These are phyloP conservation scores for Carassius gibelio DNA, from an alignment of 2,113 vertebrate genomes.

Conservation along the genomic window DNA sequence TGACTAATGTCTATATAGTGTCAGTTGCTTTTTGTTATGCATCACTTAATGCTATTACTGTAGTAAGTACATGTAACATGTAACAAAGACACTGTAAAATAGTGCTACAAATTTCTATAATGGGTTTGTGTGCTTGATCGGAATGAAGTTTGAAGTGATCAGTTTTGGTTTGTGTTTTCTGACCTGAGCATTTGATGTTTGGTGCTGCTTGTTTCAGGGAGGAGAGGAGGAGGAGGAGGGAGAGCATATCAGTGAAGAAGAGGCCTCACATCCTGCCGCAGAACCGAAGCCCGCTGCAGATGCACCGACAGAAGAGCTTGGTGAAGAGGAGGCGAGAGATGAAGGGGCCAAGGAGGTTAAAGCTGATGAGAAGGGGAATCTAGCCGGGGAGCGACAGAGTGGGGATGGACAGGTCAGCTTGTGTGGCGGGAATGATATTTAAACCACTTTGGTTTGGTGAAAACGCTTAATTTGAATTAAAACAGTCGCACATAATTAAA, in stretches of 20 bases:
- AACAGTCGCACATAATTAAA: not conserved
- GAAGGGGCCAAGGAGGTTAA: constrained; percentile 75
- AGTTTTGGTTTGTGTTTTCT: not conserved
- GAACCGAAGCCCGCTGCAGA: constrained; percentile 75
- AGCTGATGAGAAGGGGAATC: constrained; percentile 77
- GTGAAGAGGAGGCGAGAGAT: constrained; percentile 52
- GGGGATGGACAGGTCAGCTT: constrained; percentile 90
- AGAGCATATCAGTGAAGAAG: constrained; percentile 83
- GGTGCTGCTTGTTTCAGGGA: constrained; percentile 55
- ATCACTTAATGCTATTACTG: too few species aligned
- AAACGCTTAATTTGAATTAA: not conserved
- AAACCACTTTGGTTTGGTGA: not conserved
- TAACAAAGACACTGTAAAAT: not conserved
- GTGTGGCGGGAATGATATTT: not conserved
- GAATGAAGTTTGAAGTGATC: not conserved
- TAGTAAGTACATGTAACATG: not conserved
- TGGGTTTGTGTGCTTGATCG: not conserved
- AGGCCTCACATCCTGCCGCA: constrained; percentile 74
- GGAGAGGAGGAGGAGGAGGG: constrained; percentile 80
- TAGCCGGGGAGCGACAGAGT: constrained; percentile 92
- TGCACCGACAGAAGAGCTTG: constrained; percentile 73
- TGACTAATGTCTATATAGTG: too few species aligned
- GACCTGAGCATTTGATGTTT: not conserved
- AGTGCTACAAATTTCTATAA: not conserved
- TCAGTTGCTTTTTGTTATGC: too few species aligned